Evolutionary conservation across 2,888 invertebrate species (phyloP).

Genomic region (Ichneumoninae sp.): DNA sequence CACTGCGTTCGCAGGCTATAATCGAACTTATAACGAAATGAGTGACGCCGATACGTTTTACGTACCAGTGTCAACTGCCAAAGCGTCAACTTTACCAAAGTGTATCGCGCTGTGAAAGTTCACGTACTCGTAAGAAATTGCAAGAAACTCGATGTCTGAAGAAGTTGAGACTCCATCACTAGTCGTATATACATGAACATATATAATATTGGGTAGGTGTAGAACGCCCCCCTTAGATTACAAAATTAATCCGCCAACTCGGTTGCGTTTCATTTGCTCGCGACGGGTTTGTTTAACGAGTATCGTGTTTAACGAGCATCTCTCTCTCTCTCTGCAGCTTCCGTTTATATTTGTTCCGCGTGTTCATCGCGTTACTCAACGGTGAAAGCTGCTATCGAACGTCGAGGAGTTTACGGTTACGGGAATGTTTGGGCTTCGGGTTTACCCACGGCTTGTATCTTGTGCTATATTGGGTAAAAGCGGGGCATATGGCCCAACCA

Average conservation of each 20-base stretch:
- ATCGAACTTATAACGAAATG: slow-evolving; percentile 2
- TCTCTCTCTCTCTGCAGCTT: background rate
- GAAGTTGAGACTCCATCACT: slow-evolving; percentile 14
- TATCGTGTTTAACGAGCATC: background rate
- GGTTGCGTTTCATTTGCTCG: slow-evolving; percentile 14
- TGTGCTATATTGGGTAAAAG: background rate
- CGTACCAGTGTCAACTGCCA: background rate
- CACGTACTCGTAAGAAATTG: slow-evolving; percentile 3
- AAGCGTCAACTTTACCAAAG: background rate
- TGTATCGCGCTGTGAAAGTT: slow-evolving; percentile 7
- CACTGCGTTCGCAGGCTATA: background rate
- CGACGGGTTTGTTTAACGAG: slow-evolving; percentile 1
- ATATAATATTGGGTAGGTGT: background rate
- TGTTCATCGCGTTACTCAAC: background rate
- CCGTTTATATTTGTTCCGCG: background rate
- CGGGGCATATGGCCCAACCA: background rate
- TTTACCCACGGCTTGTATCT: background rate
- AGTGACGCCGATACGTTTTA: background rate
- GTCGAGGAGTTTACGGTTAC: slow-evolving; percentile 29
- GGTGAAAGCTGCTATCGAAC: background rate
- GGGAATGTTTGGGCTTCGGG: background rate
- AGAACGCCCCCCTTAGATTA: background rate
- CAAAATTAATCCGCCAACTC: slow-evolving; percentile 29
- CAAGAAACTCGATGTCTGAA: background rate
- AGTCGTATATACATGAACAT: background rate